These are phyloP conservation scores for Bombus haemorrhoidalis DNA, from an alignment of 1,140 invertebrate species.

Conservation along the genomic window DNA sequence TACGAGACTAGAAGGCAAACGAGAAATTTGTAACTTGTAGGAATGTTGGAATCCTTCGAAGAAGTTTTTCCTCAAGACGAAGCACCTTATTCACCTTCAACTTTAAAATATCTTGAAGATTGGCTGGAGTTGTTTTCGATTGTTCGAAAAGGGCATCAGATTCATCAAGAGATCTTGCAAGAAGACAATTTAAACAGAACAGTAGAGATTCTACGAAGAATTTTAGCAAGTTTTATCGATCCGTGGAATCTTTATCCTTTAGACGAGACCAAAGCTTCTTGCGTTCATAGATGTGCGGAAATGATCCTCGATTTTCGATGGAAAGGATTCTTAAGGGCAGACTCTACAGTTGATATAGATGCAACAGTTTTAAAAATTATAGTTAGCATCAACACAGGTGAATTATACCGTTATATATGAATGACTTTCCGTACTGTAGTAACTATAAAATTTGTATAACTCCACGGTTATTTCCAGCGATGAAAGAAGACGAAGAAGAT, in stretches of 20 bases:
- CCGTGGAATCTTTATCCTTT: conserved; percentile 37
- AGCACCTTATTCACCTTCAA: conserved; percentile 3
- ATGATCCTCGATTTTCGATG: conserved; percentile 39
- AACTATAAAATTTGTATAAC: too few species aligned
- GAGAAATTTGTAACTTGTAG: conserved; percentile 1
- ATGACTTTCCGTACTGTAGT: conserved; percentile 41
- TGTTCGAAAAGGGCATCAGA: conserved; percentile 21
- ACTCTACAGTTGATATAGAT: conserved; percentile 20
- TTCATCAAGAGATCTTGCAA: conserved; percentile 35
- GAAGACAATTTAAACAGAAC: conserved; percentile 30
- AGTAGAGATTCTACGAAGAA: conserved; percentile 35
- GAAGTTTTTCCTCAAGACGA: conserved; percentile 36
- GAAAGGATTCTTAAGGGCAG: conserved; percentile 27
- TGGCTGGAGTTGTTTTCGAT: conserved; percentile 35
- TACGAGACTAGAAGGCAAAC: background rate
- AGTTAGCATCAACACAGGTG: conserved; percentile 37
- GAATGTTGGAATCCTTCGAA: conserved; percentile 47
- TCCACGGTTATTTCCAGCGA: conserved; percentile 29
- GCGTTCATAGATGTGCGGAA: conserved; percentile 37
- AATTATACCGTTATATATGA: conserved; percentile 49
- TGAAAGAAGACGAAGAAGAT: conserved; percentile 49
- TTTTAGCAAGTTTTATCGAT: conserved; percentile 31
- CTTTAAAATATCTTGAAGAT: conserved; percentile 41
- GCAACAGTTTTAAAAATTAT: conserved; percentile 30
- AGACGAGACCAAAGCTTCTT: conserved; percentile 31